Evolutionary conservation across 2,113 vertebrate genomes (phyloP).

Genomic region (Aspidoscelis tigris): DNA sequence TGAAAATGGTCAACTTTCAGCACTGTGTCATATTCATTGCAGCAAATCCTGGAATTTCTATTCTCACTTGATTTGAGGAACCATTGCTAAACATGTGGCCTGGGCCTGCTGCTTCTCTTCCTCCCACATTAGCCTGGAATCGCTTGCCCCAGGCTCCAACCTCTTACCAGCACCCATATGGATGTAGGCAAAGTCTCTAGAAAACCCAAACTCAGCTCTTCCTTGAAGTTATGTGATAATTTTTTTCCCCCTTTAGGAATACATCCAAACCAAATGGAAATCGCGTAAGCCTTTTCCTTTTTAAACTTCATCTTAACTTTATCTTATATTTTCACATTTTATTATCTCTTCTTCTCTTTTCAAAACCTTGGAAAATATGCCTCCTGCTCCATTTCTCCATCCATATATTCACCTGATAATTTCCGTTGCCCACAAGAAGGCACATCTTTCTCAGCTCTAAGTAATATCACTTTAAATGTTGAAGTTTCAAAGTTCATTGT

Average conservation of each 20-base stretch:
- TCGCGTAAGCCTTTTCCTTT: background rate
- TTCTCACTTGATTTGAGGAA: no score
- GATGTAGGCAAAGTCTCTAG: background rate
- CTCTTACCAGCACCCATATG: no score
- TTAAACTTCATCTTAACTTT: slow-evolving; percentile 12
- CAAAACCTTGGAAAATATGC: slow-evolving; percentile 9
- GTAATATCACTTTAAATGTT: slow-evolving; percentile 60
- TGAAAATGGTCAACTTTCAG: no score
- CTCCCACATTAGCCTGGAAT: no score
- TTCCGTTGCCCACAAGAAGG: slow-evolving; percentile 25
- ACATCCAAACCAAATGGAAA: background rate
- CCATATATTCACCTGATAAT: background rate
- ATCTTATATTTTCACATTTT: slow-evolving; percentile 44
- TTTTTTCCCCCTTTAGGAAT: background rate
- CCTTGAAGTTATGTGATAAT: background rate
- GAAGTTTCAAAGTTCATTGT: slow-evolving; percentile 64
- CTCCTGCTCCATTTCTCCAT: slow-evolving; percentile 19
- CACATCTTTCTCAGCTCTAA: slow-evolving; percentile 34
- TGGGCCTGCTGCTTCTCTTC: no score
- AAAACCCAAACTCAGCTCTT: background rate
- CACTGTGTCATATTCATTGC: no score
- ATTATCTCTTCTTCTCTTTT: background rate
- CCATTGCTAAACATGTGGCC: no score
- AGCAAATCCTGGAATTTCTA: no score
- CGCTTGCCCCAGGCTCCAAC: no score